Conservation (phyloP, 2,888 invertebrate genomes). For the Dastarcus helophoroides region DNA sequence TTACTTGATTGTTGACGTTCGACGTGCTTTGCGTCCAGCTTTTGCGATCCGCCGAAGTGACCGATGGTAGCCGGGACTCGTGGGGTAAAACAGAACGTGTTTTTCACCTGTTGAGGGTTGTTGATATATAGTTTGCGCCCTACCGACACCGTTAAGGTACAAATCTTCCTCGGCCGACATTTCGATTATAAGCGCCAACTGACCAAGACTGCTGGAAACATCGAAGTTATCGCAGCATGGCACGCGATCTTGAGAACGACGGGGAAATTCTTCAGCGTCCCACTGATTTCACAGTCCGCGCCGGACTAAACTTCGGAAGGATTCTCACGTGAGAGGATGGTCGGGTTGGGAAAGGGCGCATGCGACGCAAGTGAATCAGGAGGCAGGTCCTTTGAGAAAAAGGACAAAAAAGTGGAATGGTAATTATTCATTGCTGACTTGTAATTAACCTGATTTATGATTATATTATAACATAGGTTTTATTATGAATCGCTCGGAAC, state of each 20-base stretch:
- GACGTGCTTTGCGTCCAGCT: constrained; percentile 32
- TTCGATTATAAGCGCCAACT: constrained; percentile 6
- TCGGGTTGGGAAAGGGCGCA: constrained; percentile 17
- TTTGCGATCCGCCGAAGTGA: constrained; percentile 30
- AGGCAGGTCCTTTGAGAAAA: constrained; percentile 14
- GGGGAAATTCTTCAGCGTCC: not conserved
- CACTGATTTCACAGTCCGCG: constrained; percentile 21
- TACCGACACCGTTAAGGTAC: constrained; percentile 32
- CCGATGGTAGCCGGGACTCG: constrained; percentile 35
- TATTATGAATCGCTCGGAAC: constrained; percentile 15
- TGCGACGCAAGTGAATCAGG: constrained; percentile 20
- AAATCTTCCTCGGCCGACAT: constrained; percentile 33
- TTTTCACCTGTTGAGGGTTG: constrained; percentile 37
- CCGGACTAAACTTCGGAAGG: constrained; percentile 22
- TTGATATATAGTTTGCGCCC: constrained; percentile 35
- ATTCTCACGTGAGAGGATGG: constrained; percentile 23
- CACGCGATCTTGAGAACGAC: not conserved
- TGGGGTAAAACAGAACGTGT: constrained; percentile 38
- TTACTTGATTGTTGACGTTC: constrained; percentile 9
- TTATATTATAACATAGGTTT: constrained; percentile 20
- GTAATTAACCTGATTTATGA: constrained; percentile 29
- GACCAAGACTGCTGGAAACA: constrained; percentile 4
- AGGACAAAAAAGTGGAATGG: constrained; percentile 13
- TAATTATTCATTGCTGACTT: constrained; percentile 27
- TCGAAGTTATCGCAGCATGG: not conserved